Evolutionary conservation across 2,797 vertebrate genomes (phyloP), one percentile per base, ranked within the genome.

Genomic region (Halcyon leucocephala): DNA sequence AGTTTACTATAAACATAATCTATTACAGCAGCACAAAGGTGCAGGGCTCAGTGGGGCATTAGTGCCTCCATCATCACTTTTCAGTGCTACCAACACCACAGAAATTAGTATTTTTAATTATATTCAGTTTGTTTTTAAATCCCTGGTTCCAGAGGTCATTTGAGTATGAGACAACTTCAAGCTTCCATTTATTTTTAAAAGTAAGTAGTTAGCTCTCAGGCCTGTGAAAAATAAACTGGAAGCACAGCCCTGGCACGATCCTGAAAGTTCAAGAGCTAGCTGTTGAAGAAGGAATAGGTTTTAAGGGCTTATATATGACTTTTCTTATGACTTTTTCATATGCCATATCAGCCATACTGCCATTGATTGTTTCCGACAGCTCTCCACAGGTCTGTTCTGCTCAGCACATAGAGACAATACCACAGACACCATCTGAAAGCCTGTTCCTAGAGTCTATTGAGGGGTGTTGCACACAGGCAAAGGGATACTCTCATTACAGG

Each of bases 221-320:
- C 42, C n/a, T 67, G 39, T 86, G 80, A 74, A 90, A 91, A 91
- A 70, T 78, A 93, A 88, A 88, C 82, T 80, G 5, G 60, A 85
- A 96, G 58, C 42, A 88, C 48, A 91, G 37, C 22, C 26, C 55
- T 81, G 72, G 44, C 39, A 51, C 21, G 39, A 42, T 77, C 21
- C 60, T 70, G 19, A 35, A 70, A 60, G 44, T 89, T 84, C 6
- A 39, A 94, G 73, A 84, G 58, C 61, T 87, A 91, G 46, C 21
- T 90, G 18, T 80, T 94, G 83, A 78, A 72, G 66, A 94, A 83
- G 25, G 77, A 85, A 69, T 41, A 72, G 6, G 58, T 86, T 83
- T 44, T 84, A 91, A 96, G 78, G 41, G 60, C 20, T 95, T 88
- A 80, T 33, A 74, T 67, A 87, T 87, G 89, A 78, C 48, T 90